Conservation (phyloP, 1,140 invertebrate species). For the Drosophila pachea region DNA sequence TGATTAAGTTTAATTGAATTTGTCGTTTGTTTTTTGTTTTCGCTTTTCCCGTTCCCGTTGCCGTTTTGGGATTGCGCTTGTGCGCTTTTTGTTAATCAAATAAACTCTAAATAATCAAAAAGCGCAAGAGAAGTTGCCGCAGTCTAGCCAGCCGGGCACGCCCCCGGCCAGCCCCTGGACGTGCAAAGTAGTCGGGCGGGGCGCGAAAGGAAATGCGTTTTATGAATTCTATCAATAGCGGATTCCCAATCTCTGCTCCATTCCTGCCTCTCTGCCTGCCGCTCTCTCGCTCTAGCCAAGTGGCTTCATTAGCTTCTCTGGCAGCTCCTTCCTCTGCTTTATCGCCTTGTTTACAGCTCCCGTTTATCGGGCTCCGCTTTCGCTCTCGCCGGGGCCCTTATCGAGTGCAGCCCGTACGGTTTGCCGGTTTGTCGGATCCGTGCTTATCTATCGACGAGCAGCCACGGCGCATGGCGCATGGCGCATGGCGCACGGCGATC, state of each 20-base stretch:
- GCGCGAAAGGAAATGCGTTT: constrained; percentile 29
- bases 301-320: background rate
- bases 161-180: background rate
- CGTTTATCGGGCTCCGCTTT: constrained; percentile 9
- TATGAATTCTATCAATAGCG: constrained; percentile 41
- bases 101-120: constrained; percentile 53
- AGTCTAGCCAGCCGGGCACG: background rate
- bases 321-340: background rate
- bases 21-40: constrained; percentile 44
- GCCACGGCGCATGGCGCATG: background rate
- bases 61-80: too few species aligned
- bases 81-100: constrained; percentile 54
- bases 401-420: background rate
- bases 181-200: constrained; percentile 13
- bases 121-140: constrained; percentile 35
- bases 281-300: background rate
- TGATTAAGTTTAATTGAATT: constrained; percentile 75
- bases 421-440: constrained; percentile 2
- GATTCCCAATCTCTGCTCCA: constrained; percentile 6
- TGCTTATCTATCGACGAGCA: constrained; percentile 2
- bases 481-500: background rate
- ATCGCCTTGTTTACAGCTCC: constrained; percentile 2
- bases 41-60: constrained; percentile 15
- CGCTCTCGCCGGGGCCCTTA: background rate
- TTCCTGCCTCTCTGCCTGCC: too few species aligned